Percentiles rank a stretch among this genome's conserved stretches.
phyloP scores from a whole-genome alignment of 2,797 vertebrate species.

The Argyrosomus regius region DNA sequence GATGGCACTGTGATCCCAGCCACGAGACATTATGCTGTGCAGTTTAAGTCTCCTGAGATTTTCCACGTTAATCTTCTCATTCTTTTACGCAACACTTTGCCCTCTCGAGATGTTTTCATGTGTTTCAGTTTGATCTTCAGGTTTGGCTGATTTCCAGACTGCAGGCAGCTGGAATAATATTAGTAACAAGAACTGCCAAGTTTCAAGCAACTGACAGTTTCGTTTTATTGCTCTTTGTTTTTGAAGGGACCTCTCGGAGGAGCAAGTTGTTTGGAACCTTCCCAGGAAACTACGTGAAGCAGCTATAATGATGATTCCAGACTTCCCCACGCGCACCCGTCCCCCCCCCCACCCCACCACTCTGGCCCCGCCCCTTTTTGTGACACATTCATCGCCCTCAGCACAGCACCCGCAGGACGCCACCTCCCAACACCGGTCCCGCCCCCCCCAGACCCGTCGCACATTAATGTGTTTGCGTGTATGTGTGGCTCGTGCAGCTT shows the following conservation, averaged over 20 bases:
- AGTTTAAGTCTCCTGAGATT: not conserved
- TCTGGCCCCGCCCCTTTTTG: constrained; percentile 52
- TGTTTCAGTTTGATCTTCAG: constrained; percentile 11
- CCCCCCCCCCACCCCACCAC: not conserved
- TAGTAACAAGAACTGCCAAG: constrained; percentile 5
- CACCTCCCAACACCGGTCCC: constrained; percentile 28
- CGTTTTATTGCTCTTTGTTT: constrained; percentile 47
- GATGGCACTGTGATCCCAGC: constrained; percentile 33
- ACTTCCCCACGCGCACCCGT: constrained; percentile 41
- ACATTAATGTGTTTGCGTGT: constrained; percentile 57
- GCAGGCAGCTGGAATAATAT: not conserved
- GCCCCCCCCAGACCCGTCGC: constrained; percentile 38
- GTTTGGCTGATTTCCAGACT: constrained; percentile 6
- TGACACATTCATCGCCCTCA: constrained; percentile 54
- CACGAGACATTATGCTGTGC: not conserved
- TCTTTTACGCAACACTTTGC: not conserved
- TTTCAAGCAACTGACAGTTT: constrained; percentile 11
- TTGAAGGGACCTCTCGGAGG: constrained; percentile 95
- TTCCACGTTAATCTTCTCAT: not conserved
- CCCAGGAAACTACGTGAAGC: constrained; percentile 99
- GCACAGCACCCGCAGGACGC: constrained; percentile 66
- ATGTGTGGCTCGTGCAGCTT: constrained; percentile 65
- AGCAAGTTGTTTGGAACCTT: constrained; percentile 99
- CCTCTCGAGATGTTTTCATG: not conserved
- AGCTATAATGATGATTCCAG: constrained; percentile 90